Evolutionary conservation across 2,113 vertebrate species (phyloP).

Genomic region (Mugil cephalus): DNA sequence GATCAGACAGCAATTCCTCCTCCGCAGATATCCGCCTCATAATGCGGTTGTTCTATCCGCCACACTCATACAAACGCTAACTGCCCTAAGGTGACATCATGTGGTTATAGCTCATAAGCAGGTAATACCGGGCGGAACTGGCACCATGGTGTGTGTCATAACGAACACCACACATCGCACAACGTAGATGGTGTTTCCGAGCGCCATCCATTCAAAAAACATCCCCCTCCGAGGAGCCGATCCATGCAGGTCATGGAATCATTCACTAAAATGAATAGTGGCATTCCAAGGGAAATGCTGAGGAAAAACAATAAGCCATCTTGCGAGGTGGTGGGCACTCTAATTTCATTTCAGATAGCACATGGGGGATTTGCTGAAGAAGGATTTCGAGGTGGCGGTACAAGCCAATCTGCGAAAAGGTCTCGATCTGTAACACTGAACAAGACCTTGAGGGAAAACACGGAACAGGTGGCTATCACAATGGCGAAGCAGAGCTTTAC

Average conservation of each 20-base stretch:
- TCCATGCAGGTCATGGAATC: constrained; percentile 50
- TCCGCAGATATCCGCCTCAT: constrained; percentile 27
- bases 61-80: constrained; percentile 45
- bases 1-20: constrained; percentile 50
- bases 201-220: constrained; percentile 44
- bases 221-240: constrained; percentile 25
- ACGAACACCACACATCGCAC: constrained; percentile 33
- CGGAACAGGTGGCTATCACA: constrained; percentile 46
- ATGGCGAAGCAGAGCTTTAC: constrained; percentile 27
- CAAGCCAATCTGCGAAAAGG: constrained; percentile 56
- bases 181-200: constrained; percentile 33
- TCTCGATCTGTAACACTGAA: constrained; percentile 52
- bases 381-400: constrained; percentile 20
- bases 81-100: constrained; percentile 36
- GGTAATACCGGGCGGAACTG: constrained; percentile 38
- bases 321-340: constrained; percentile 41
- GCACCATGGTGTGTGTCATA: constrained; percentile 25
- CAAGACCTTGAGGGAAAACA: constrained; percentile 59
- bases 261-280: constrained; percentile 55
- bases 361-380: constrained; percentile 38
- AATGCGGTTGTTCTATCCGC: constrained; percentile 21
- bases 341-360: constrained; percentile 60
- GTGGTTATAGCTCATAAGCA: constrained; percentile 50
- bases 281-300: constrained; percentile 47
- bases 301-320: constrained; percentile 54